Evolutionary conservation across 2,797 vertebrate species (phyloP).

Genomic region (Malurus splendens): DNA sequence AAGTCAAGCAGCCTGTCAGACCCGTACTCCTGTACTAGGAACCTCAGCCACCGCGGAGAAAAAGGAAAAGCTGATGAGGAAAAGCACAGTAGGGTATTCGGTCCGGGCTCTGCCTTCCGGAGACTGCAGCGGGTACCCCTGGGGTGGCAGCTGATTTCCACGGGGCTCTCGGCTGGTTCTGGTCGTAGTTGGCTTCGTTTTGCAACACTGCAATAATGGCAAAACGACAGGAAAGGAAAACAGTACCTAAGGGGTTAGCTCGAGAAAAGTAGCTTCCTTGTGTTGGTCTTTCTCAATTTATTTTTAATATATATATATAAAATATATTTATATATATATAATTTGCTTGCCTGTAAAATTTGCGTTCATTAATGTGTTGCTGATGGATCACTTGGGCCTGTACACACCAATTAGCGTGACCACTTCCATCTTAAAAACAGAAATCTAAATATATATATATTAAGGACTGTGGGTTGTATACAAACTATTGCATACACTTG

Average conservation of each 20-base stretch:
- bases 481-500: constrained; percentile 81
- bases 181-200: constrained; percentile 63
- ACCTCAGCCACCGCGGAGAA: constrained; percentile 50
- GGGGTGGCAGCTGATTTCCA: constrained; percentile 58
- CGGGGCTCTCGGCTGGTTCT: constrained; percentile 40
- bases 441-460: constrained; percentile 76
- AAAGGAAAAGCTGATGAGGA: constrained; percentile 39
- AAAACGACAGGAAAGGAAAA: constrained; percentile 66
- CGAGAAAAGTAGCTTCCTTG: constrained; percentile 77
- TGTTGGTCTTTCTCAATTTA: constrained; percentile 69
- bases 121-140: constrained; percentile 41
- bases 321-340: constrained; percentile 76
- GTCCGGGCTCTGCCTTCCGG: constrained; percentile 32
- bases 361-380: constrained; percentile 89
- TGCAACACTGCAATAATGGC: constrained; percentile 71
- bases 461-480: constrained; percentile 82
- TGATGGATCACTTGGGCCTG: constrained; percentile 81
- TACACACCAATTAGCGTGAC: constrained; percentile 15
- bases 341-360: constrained; percentile 94
- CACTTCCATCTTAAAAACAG: constrained; percentile 67
- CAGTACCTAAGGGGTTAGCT: constrained; percentile 73
- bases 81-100: constrained; percentile 66
- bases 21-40: constrained; percentile 44
- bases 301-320: constrained; percentile 69
- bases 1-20: constrained; percentile 33